A percentile compares a stretch with the other conserved stretches of the same genome.
These are phyloP conservation scores for Amphipyra tragopoginis DNA, from an alignment of 2,888 invertebrate genomes.

Conservation along the genomic window DNA sequence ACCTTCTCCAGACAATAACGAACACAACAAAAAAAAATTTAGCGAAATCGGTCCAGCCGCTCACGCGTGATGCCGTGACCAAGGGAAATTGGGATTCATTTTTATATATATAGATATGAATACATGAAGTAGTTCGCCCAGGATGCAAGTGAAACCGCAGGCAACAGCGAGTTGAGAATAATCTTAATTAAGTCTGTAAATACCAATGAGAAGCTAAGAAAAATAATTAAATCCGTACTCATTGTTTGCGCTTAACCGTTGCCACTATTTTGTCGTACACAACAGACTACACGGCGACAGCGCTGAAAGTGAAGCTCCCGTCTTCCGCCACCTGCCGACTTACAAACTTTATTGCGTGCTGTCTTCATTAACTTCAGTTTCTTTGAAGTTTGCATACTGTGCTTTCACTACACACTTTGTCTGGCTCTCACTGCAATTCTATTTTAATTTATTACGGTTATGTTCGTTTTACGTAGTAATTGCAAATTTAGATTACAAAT, in stretches of 20 bases:
- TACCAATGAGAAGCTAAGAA: constrained; percentile 6
- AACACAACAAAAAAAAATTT: no score
- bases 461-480: constrained; percentile 17
- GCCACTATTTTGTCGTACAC: constrained; percentile 3
- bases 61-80: no score
- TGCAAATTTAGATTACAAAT: constrained; percentile 35
- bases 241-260: constrained; percentile 12
- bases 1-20: no score
- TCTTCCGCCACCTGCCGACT: constrained; percentile 70
- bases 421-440: constrained; percentile 35
- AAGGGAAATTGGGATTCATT: no score
- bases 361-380: constrained; percentile 77
- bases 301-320: constrained; percentile 61
- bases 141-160: no score
- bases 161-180: no score
- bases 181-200: not conserved
- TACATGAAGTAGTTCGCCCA: no score
- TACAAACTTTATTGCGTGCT: constrained; percentile 75
- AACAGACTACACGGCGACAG: constrained; percentile 42
- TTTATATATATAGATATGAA: no score
- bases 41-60: no score
- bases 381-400: constrained; percentile 73
- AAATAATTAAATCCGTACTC: constrained; percentile 9
- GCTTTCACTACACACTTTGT: constrained; percentile 54
- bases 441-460: constrained; percentile 24